These are phyloP conservation scores for Cephus pulcher DNA, from an alignment of 2,888 invertebrate genomes.

Conservation along the genomic window DNA sequence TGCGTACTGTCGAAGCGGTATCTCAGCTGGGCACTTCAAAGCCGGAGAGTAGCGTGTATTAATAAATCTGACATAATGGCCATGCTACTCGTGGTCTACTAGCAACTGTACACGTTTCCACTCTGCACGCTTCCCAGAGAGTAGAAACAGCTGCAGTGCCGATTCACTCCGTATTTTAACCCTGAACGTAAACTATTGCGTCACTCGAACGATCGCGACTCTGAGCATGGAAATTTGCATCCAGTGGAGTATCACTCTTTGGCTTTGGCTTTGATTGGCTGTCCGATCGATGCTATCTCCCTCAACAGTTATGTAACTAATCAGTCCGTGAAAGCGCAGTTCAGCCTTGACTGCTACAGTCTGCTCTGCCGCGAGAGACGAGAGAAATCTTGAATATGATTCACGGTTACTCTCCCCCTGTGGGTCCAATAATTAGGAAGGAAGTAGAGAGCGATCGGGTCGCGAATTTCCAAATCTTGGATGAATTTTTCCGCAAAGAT, in stretches of 20 bases:
- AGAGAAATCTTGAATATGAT: not conserved
- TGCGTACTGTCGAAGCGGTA: not conserved
- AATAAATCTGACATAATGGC: slow-evolving; percentile 4
- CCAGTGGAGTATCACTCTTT: not conserved
- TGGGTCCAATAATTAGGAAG: too few relatives aligned
- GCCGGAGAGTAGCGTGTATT: not conserved
- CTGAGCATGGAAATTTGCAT: not conserved
- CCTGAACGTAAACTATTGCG: not conserved
- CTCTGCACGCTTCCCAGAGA: not conserved
- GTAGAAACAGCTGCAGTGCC: not conserved
- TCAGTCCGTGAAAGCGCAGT: not conserved
- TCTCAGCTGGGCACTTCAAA: not conserved
- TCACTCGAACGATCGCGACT: not conserved
- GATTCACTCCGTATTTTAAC: not conserved
- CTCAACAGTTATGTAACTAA: not conserved
- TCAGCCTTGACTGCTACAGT: not conserved
- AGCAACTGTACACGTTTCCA: not conserved
- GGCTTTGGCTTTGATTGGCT: not conserved
- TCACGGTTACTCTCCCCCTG: too few relatives aligned
- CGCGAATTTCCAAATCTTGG: too few relatives aligned
- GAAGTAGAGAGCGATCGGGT: too few relatives aligned
- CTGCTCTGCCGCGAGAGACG: not conserved
- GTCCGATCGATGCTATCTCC: not conserved
- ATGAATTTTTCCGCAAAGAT: too few relatives aligned
- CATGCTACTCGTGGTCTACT: not conserved